phyloP scores from a whole-genome alignment of 2,888 invertebrate species.

The Agriopis aurantiaria region DNA sequence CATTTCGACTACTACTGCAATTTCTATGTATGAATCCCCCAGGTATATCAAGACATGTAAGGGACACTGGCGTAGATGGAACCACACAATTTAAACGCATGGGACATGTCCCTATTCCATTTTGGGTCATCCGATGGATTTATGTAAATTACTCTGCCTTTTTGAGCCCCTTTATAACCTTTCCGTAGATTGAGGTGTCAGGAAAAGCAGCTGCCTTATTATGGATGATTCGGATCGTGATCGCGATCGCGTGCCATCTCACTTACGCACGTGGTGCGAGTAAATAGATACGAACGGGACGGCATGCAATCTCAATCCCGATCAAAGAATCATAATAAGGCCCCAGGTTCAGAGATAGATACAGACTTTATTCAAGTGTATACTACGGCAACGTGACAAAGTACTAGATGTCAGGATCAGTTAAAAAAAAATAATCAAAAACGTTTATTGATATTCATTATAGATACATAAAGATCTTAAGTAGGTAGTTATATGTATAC shows the following conservation, averaged over 20 bases:
- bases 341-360: conserved; percentile 2
- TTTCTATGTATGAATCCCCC: neutral
- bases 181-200: conserved; percentile 26
- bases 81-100: conserved; percentile 36
- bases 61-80: conserved; percentile 11
- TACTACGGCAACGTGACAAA: conserved; percentile 16
- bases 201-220: too few relatives aligned
- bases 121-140: conserved; percentile 28
- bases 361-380: neutral
- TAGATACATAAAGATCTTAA: too few relatives aligned
- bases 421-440: too few relatives aligned
- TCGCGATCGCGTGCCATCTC: too few relatives aligned
- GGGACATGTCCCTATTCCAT: conserved; percentile 21
- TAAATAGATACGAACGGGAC: too few relatives aligned
- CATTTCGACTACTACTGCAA: neutral
- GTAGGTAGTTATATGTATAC: too few relatives aligned
- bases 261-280: too few relatives aligned
- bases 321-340: too few relatives aligned
- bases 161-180: conserved; percentile 18
- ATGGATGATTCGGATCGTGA: too few relatives aligned
- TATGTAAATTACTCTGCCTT: conserved; percentile 32
- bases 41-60: conserved; percentile 23
- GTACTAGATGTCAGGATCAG: neutral
- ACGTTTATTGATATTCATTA: too few relatives aligned
- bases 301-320: too few relatives aligned